Base-by-base conservation (phyloP, 2,113 vertebrate species). In the Neolamprologus ventralis region DNA sequence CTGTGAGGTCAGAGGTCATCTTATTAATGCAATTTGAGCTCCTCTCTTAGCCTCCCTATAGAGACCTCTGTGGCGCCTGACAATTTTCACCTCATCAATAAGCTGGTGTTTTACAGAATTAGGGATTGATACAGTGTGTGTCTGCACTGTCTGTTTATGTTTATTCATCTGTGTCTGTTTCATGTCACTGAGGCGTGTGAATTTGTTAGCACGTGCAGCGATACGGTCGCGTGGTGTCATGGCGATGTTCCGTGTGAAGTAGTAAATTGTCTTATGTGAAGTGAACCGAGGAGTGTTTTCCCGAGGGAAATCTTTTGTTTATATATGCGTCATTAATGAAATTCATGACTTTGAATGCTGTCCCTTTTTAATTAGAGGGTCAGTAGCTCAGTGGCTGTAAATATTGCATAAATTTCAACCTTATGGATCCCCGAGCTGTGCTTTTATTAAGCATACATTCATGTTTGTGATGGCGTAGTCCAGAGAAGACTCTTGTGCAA, bases 1-100 rank as follows among this genome's bases (percentile, higher is more conserved):
- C 54, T 14, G 37, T 60, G 7, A 79, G 89, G 87, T 95, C 90
- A 92, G 33, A 91, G 93, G 92, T 93, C 53, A 82, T 14, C 79
- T 63, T 17, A 84, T 90, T 91, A 94, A 93, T 87, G 84, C 87
- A 80, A 91, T 92, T 83, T 88, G 73, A 80, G 82, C 78, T 89
- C 84, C 68, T 91, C 26, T n/a, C 53, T 51, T 54, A 60, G 45
- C 82, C 80, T 91, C 42, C 81, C 79, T 28, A 1, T 19, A 35
- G 84, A 88, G 58, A 90, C 86, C 88, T 87, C 88, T 49, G 81
- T 54, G 9, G 79, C 88, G 87, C 86, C 89, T 91, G 33, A 87
- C 85, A 90, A 86, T 92, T 89, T 88, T 78, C 68, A 81, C 73
- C 35, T 87, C 81, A 91, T 93, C 83, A 82, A 17, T 87, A 57